A percentile compares a stretch with the other conserved stretches of the same genome.
phyloP scores from a whole-genome alignment of 2,113 vertebrate species.

The Elaphurus davidianus region DNA sequence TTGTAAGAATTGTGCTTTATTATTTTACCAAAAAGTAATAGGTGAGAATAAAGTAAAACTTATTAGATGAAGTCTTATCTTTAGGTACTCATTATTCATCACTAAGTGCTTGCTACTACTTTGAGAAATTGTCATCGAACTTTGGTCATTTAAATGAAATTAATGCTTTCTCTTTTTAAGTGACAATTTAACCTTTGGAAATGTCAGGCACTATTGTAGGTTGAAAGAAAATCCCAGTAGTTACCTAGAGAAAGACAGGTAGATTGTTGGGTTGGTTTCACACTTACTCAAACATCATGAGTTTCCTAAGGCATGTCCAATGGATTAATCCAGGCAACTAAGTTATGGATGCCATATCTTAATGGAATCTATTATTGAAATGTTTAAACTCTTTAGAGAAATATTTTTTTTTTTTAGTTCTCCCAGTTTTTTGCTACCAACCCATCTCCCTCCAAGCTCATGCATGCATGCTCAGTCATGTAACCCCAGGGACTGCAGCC shows the following conservation, averaged over 20 bases:
- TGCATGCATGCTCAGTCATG: not conserved
- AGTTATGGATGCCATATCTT: not conserved
- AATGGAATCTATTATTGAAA: not conserved
- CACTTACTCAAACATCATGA: not conserved
- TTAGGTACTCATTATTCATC: not conserved
- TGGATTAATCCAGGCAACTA: not conserved
- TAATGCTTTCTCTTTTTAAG: not conserved
- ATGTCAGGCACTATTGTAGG: slow-evolving; percentile 7
- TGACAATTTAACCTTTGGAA: slow-evolving; percentile 2
- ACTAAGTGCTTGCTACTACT: not conserved
- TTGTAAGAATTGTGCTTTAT: not conserved
- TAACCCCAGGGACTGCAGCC: not conserved
- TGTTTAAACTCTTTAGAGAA: not conserved
- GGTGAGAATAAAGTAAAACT: not conserved
- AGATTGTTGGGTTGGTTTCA: not conserved
- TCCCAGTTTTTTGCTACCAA: not conserved
- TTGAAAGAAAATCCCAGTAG: slow-evolving; percentile 16
- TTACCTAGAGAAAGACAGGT: not conserved
- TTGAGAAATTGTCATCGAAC: not conserved
- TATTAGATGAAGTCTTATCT: not conserved
- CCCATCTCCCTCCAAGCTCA: not conserved
- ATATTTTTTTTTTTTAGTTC: not conserved
- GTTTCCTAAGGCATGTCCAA: not conserved
- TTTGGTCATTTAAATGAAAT: slow-evolving; percentile 23
- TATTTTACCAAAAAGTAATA: not conserved